Evolutionary conservation across 2,113 vertebrate genomes (phyloP).

Genomic region (Mastomys coucha): DNA sequence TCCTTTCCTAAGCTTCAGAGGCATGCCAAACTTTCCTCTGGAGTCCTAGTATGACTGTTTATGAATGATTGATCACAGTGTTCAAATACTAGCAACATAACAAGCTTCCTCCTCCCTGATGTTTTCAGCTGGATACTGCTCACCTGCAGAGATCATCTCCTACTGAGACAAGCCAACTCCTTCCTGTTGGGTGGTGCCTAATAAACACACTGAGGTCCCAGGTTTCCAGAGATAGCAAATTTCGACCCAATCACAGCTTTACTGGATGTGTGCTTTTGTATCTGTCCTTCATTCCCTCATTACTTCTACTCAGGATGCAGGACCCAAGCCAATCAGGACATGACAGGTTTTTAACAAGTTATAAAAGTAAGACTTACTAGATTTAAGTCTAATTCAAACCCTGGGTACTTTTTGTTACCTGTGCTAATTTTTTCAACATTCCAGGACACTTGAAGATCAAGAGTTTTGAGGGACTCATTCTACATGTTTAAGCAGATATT

Average conservation of each 20-base stretch:
- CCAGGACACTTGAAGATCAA: background rate
- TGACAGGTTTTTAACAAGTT: background rate
- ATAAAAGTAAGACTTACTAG: background rate
- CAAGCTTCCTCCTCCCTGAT: background rate
- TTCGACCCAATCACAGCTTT: too few species aligned
- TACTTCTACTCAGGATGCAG: too few species aligned
- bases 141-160: background rate
- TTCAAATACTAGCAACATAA: background rate
- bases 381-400: background rate
- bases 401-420: background rate
- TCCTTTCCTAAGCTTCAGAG: background rate
- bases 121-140: background rate
- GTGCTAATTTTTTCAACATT: background rate
- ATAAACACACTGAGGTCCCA: background rate
- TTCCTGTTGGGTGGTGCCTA: too few species aligned
- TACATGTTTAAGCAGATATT: background rate
- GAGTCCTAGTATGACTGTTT: background rate
- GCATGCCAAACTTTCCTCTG: background rate
- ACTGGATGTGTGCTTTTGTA: too few species aligned
- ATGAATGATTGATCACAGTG: background rate
- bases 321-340: background rate
- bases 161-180: background rate
- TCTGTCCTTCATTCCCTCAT: background rate
- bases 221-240: background rate
- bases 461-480: background rate